Conservation (phyloP, 1,140 invertebrate species). For the Euwallacea fornicatus region DNA sequence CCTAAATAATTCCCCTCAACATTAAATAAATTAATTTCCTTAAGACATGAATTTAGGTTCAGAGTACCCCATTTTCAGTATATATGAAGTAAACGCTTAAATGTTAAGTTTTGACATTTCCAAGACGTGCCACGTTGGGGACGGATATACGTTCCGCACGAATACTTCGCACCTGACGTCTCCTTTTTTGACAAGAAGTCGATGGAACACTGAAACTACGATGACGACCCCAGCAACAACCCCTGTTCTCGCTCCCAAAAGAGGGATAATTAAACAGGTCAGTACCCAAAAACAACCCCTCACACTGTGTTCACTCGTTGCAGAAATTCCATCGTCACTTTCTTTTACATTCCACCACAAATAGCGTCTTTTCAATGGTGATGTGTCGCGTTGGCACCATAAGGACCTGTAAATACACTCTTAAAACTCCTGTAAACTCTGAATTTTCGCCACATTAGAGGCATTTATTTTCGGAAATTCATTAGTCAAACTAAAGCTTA, state of each 20-base stretch:
- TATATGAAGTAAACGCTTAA: too few species aligned
- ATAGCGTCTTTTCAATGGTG: conserved; percentile 11
- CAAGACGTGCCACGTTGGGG: too few species aligned
- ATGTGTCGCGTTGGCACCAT: conserved; percentile 42
- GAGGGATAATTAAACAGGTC: conserved; percentile 63
- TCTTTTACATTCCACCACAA: conserved; percentile 23
- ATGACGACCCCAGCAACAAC: conserved; percentile 57
- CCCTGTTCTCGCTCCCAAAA: conserved; percentile 53
- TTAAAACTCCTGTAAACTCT: background rate
- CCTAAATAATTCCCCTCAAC: too few species aligned
- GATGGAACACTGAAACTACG: conserved; percentile 40
- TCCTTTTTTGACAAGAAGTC: conserved; percentile 3
- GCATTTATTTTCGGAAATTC: background rate
- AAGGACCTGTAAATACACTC: conserved; percentile 26
- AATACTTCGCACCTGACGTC: too few species aligned
- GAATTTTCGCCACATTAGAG: background rate
- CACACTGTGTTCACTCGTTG: conserved; percentile 10
- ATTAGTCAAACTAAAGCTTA: too few species aligned
- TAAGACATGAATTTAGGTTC: too few species aligned
- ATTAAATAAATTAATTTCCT: too few species aligned
- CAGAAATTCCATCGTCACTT: background rate
- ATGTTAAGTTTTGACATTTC: too few species aligned
- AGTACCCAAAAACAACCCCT: conserved; percentile 33
- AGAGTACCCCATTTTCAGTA: too few species aligned
- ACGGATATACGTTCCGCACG: too few species aligned